These are phyloP conservation scores for Chromis chromis DNA, from an alignment of 2,797 vertebrate genomes.

Conservation along the genomic window DNA sequence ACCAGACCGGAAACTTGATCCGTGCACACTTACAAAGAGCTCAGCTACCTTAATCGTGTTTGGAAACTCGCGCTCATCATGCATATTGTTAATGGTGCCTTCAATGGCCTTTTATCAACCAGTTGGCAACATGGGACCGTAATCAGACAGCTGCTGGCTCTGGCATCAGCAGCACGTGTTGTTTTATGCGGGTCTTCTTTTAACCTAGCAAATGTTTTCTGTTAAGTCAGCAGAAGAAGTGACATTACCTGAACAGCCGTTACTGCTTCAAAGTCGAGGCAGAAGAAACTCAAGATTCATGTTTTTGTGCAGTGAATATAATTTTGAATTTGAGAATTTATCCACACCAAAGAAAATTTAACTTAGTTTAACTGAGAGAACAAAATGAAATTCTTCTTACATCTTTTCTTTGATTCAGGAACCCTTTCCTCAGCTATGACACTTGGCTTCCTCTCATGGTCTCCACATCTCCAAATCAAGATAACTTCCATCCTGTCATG, in stretches of 20 bases:
- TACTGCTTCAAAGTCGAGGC: not conserved
- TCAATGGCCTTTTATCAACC: slow-evolving; percentile 40
- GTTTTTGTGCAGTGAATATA: not conserved
- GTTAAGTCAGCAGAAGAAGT: slow-evolving; percentile 1
- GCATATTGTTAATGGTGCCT: slow-evolving; percentile 34
- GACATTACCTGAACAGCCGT: not conserved
- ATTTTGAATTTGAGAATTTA: not conserved
- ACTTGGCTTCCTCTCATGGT: no score
- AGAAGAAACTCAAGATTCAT: not conserved
- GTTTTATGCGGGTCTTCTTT: not conserved
- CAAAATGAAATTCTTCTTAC: not conserved
- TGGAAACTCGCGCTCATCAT: slow-evolving; percentile 41
- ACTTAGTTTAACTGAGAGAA: not conserved
- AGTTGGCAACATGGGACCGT: slow-evolving; percentile 42
- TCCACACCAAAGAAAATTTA: not conserved
- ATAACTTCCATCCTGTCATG: not conserved
- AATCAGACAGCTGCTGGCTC: slow-evolving; percentile 55
- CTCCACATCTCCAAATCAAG: slow-evolving; percentile 4
- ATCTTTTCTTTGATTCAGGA: not conserved
- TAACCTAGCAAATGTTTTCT: not conserved
- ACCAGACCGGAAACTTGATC: slow-evolving; percentile 17
- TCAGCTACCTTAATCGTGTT: slow-evolving; percentile 35
- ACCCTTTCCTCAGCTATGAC: not conserved
- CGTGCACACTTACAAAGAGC: slow-evolving; percentile 9
- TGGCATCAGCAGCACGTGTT: slow-evolving; percentile 44